A percentile compares a stretch with the other conserved stretches of the same genome.
Evolutionary conservation across 2,113 vertebrate species (phyloP).

Genomic region (Gnathochromis pfefferi): DNA sequence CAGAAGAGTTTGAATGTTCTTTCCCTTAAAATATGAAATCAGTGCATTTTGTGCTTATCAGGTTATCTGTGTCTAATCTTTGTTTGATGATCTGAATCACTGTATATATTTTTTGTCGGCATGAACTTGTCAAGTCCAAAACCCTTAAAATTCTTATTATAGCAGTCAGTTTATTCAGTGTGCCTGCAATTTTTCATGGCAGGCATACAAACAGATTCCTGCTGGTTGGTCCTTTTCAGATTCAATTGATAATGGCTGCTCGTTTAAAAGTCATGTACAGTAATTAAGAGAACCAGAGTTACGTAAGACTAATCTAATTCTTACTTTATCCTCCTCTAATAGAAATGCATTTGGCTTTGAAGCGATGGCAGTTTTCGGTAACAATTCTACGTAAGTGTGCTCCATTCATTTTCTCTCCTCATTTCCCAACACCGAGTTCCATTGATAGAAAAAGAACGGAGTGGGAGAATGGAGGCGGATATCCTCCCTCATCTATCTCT

Average conservation of each 20-base stretch:
- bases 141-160: background rate
- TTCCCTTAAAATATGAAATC: background rate
- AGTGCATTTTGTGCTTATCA: background rate
- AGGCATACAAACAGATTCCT: background rate
- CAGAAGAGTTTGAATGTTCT: background rate
- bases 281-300: background rate
- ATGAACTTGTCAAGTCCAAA: background rate
- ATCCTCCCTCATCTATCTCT: conserved; percentile 5
- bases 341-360: background rate
- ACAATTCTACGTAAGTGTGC: background rate
- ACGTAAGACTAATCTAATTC: background rate
- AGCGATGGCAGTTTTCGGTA: background rate
- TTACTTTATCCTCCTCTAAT: background rate
- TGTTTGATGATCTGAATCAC: background rate
- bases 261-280: background rate
- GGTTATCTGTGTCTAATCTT: background rate
- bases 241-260: background rate
- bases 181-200: background rate
- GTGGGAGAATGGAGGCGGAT: background rate
- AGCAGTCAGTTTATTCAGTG: background rate
- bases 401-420: conserved; percentile 26
- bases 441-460: conserved; percentile 6
- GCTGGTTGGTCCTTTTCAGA: background rate
- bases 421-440: background rate
- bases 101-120: background rate